Percentiles rank a stretch among this genome's conserved stretches.
phyloP scores from a whole-genome alignment of 2,113 vertebrate genomes.

The Mormoops blainvillei region DNA sequence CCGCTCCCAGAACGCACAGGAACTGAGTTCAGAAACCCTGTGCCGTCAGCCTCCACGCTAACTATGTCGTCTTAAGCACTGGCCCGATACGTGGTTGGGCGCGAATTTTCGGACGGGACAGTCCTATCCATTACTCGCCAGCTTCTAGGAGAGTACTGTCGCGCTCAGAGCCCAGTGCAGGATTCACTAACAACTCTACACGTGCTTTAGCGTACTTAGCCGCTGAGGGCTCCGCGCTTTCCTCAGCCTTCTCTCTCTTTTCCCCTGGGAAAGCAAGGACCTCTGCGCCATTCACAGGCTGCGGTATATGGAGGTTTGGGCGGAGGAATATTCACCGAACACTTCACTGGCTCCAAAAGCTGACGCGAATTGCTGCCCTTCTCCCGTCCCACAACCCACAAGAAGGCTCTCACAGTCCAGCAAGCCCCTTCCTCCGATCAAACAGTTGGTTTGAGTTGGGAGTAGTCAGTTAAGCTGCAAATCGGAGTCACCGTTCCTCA shows the following conservation, averaged over 20 bases:
- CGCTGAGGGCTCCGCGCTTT: background rate
- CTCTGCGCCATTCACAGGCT: fast-evolving
- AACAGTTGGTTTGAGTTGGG: background rate
- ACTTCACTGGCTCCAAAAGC: background rate
- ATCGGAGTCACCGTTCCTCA: background rate
- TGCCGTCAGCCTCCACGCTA: background rate
- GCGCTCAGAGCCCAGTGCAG: background rate
- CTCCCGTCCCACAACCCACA: background rate
- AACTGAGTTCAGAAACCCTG: background rate
- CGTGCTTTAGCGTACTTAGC: background rate
- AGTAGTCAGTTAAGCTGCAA: background rate
- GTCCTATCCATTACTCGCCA: background rate
- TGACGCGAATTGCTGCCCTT: no score
- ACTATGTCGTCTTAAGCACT: background rate
- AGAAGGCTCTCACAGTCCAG: background rate
- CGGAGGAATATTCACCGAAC: background rate
- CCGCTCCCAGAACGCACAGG: background rate
- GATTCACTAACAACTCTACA: background rate
- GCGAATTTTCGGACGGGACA: background rate
- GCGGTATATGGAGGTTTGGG: background rate
- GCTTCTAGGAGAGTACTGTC: background rate
- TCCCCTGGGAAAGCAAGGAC: background rate
- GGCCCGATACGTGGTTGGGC: background rate
- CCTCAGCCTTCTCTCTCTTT: background rate
- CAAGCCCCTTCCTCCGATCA: background rate